phyloP scores from a whole-genome alignment of 2,888 invertebrate species.

The Athalia circularis region DNA sequence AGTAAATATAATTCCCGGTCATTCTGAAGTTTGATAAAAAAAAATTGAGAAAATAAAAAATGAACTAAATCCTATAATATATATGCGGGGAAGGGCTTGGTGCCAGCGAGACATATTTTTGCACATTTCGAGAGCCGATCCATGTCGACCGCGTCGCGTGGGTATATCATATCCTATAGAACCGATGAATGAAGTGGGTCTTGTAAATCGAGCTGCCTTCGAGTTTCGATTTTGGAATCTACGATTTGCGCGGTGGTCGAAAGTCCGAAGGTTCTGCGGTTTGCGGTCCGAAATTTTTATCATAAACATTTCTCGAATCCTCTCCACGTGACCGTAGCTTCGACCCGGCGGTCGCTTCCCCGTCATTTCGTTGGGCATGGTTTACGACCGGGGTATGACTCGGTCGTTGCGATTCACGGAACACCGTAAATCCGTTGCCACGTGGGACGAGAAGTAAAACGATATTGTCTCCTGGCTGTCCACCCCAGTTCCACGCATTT shows the following conservation, averaged over 20 bases:
- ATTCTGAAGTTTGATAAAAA: slow-evolving; percentile 13
- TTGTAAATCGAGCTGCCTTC: slow-evolving; percentile 11
- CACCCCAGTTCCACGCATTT: slow-evolving; percentile 36
- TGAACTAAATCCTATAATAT: slow-evolving; percentile 38
- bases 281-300: slow-evolving; percentile 34
- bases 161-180: slow-evolving; percentile 25
- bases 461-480: slow-evolving; percentile 54
- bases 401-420: slow-evolving; percentile 38
- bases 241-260: slow-evolving; percentile 39
- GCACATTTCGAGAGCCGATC: slow-evolving; percentile 24
- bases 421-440: slow-evolving; percentile 51
- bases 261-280: not conserved
- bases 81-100: slow-evolving; percentile 15
- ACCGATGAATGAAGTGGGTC: slow-evolving; percentile 20
- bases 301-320: slow-evolving; percentile 26
- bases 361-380: slow-evolving; percentile 34
- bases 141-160: slow-evolving; percentile 9
- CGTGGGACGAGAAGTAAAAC: slow-evolving; percentile 52
- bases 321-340: not conserved
- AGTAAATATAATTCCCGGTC: slow-evolving; percentile 22
- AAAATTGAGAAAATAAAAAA: not conserved
- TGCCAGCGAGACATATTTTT: not conserved
- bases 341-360: too few species aligned
- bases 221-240: slow-evolving; percentile 18
- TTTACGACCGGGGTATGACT: slow-evolving; percentile 40